Base-by-base conservation (phyloP, 1,140 invertebrate genomes). In the Camponotus pennsylvanicus region DNA sequence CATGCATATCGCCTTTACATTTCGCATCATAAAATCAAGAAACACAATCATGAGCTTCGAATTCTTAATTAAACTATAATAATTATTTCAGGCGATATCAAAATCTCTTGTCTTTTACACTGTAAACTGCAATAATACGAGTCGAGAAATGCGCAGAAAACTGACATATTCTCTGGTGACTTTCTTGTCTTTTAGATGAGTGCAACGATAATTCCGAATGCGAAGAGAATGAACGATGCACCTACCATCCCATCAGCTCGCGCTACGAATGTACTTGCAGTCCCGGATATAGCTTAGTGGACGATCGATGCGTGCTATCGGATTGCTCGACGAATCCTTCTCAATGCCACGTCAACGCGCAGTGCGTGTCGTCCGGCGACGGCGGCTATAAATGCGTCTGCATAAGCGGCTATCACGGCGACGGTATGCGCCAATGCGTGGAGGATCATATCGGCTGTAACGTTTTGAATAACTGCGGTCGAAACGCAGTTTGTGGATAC, bases 401-500 rank as follows among this genome's bases (percentile, higher is more conserved):
- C 93, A 96, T 97, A 66, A 93, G 95, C 55, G 98, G 98, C 0
- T 99, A 97, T 91, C 95, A 96, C 80, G 98, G 98, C 0, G 98
- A 98, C 92, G 98, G 98, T 1, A 95, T 97, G 2, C 94, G 94
- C 3, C 96, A 96, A 71, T 97, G 97, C 88, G 94, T 95, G 86
- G 96, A 96, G 76, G 95, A 96, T 86, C 95, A 96, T 27, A 95
- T 96, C n/a, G 96, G 97, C 0, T 99, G 98, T 92, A 97, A 98
- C 90, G 95, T 97, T 5, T 92, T 97, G 0, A 97, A 98, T 91
- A 98, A 98, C 93, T 99, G 99, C 93, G 97, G 97, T 75, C 92
- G 90, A 5, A 97, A 98, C 92, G 98, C 98, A n/a, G 95, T 97
- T 52, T 99, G 99, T 93, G 95, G 96, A 0, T 98, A 97, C 89